Evolutionary conservation across 2,888 invertebrate genomes (phyloP).

Genomic region (Luffia ferchaultella): DNA sequence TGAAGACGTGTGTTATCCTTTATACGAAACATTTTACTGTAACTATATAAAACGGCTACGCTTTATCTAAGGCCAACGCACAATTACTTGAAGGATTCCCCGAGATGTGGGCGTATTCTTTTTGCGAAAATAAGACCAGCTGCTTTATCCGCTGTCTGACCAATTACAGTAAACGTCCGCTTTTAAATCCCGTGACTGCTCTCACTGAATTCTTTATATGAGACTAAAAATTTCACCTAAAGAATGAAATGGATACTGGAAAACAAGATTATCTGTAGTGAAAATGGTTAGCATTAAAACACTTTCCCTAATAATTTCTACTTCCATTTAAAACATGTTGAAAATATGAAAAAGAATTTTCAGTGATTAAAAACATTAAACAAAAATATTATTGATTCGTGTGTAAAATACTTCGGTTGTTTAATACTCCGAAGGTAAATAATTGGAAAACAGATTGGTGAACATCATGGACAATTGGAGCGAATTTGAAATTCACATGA

Average conservation of each 20-base stretch:
- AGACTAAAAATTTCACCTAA: background rate
- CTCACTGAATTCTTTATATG: background rate
- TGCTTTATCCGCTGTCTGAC: slow-evolving; percentile 4
- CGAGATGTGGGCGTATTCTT: background rate
- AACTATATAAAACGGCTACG: slow-evolving; percentile 6
- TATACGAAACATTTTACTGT: slow-evolving; percentile 6
- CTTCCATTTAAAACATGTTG: too few relatives aligned
- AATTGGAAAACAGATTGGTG: too few relatives aligned
- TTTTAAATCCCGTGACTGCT: background rate
- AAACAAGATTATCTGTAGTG: too few relatives aligned
- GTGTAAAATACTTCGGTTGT: too few relatives aligned
- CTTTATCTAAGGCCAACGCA: slow-evolving; percentile 7
- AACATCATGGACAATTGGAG: too few relatives aligned
- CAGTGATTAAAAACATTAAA: too few relatives aligned
- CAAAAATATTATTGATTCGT: too few relatives aligned
- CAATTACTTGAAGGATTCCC: background rate
- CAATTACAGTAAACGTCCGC: slow-evolving; percentile 1
- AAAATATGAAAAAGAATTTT: too few relatives aligned
- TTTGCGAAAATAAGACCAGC: slow-evolving; percentile 4
- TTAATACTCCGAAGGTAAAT: too few relatives aligned
- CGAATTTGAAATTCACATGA: too few relatives aligned
- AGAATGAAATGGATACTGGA: background rate
- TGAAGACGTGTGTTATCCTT: background rate
- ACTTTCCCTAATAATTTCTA: too few relatives aligned
- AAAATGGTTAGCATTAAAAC: too few relatives aligned